These are phyloP conservation scores for Pteronotus mesoamericanus DNA, from an alignment of 2,797 vertebrate genomes.

Conservation along the genomic window DNA sequence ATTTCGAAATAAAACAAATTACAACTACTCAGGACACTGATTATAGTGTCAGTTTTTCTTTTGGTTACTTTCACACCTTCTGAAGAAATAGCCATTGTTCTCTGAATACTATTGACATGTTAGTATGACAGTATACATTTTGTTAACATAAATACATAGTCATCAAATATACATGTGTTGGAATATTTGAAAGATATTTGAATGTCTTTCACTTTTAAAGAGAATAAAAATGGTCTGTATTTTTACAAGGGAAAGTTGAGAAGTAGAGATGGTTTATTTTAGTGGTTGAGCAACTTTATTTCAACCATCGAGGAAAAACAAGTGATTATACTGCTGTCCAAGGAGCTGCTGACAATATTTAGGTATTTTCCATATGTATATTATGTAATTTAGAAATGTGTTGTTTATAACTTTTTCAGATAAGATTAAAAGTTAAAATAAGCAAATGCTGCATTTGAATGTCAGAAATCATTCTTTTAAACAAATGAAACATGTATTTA, in stretches of 20 bases:
- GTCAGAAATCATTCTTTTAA: not conserved
- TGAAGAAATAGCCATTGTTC: constrained; percentile 8
- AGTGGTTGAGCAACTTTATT: not conserved
- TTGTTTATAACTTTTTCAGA: constrained; percentile 13
- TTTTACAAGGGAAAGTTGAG: constrained; percentile 19
- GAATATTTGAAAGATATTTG: not conserved
- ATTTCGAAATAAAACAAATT: not conserved
- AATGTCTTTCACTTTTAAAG: constrained; percentile 17
- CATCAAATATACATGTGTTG: not conserved
- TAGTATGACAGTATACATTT: not conserved
- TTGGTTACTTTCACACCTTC: not conserved
- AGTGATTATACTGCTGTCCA: not conserved
- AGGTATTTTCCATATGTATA: not conserved
- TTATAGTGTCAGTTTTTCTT: not conserved
- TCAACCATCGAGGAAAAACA: not conserved
- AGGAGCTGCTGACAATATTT: not conserved
- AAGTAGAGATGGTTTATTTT: constrained; percentile 2
- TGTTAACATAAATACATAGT: not conserved
- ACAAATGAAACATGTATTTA: not conserved
- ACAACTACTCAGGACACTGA: not conserved
- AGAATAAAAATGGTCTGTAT: not conserved
- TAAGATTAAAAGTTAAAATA: constrained; percentile 29
- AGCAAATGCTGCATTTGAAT: not conserved
- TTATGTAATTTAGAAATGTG: not conserved
- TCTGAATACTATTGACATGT: not conserved